Base-by-base conservation (phyloP, 2,113 vertebrate genomes). In the Pycnonotus jocosus region DNA sequence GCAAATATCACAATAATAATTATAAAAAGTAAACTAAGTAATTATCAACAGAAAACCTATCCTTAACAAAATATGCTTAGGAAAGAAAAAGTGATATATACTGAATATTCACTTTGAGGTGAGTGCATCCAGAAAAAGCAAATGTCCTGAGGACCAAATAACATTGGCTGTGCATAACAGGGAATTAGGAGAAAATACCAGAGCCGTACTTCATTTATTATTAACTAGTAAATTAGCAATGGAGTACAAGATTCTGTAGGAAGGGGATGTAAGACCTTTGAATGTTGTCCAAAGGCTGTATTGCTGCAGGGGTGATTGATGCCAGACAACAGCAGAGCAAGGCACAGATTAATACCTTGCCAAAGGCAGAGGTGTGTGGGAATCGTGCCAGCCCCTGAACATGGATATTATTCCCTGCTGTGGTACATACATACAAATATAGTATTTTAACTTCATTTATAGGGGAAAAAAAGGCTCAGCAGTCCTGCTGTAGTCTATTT, bases 391-490 rank as follows among this genome's bases (percentile, higher is more conserved):
- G 16, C 11, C 23, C 27, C 18, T 15, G 28, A 50, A 35, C 30
- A 15, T 1, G 7, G 54, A 73, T 53, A 54, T 66, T 28, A 48
- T 20, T 70, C 37, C 23, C 71, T 68, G 68, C 28, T 78, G 51
- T 37, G 23, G 3, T 31, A 22, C 12, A 13, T 10, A 47, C 35
- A 51, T 0, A 2, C 6, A 58, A 56, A 71, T 15, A 22, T 0
- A 51, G 8, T 31, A 82, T 70, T 92, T 42, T n/a, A 70, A 15
- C 10, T 40, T 62, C 45, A 27, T 71, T 81, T 54, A 44, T 37
- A 66, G 33, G 7, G 24, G 11, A 48, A 48, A 28, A 40, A 74
- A 51, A 65, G 11, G n/a, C 12, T 62, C 28, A 24, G 4, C 5
- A 42, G 13, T 28, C 19, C 15, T 38, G 20, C 30, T 53, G 5